Conservation (phyloP, 2,888 invertebrate species). For the Hybos culiciformis region DNA sequence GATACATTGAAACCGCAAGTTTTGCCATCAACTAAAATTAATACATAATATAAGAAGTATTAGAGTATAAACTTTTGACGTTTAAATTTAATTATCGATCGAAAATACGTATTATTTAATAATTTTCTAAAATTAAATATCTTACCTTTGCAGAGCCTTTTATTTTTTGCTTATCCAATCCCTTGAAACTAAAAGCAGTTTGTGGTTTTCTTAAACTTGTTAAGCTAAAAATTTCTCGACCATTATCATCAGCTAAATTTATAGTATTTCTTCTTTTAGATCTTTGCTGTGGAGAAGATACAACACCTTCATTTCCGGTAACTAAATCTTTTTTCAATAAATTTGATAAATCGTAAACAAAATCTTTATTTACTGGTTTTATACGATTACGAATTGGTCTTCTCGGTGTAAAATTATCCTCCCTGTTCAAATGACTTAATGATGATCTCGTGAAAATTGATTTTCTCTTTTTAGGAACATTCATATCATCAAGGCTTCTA, state of each 20-base stretch:
- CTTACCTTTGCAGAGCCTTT: constrained; percentile 23
- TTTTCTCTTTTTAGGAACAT: too few relatives aligned
- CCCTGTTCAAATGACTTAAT: constrained; percentile 16
- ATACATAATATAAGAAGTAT: background rate
- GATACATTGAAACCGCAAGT: constrained; percentile 23
- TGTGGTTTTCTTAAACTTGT: constrained; percentile 14
- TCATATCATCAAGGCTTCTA: background rate
- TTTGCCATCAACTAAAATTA: constrained; percentile 18
- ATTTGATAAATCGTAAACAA: constrained; percentile 55
- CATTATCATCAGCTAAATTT: constrained; percentile 11
- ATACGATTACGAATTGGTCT: constrained; percentile 51
- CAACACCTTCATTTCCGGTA: constrained; percentile 16
- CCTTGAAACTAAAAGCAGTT: too few relatives aligned
- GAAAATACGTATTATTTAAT: too few relatives aligned
- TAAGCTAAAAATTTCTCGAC: constrained; percentile 10
- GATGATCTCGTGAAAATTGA: constrained; percentile 19
- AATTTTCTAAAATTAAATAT: too few relatives aligned
- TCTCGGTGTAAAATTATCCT: constrained; percentile 16
- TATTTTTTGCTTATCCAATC: constrained; percentile 9
- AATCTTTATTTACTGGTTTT: constrained; percentile 52
- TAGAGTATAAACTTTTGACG: background rate
- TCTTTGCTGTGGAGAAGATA: background rate
- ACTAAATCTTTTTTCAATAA: constrained; percentile 34
- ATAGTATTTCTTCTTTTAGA: constrained; percentile 12
- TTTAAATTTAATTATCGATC: background rate